These are phyloP conservation scores for Limnephilus rhombicus DNA, from an alignment of 2,888 invertebrate species.

Conservation along the genomic window DNA sequence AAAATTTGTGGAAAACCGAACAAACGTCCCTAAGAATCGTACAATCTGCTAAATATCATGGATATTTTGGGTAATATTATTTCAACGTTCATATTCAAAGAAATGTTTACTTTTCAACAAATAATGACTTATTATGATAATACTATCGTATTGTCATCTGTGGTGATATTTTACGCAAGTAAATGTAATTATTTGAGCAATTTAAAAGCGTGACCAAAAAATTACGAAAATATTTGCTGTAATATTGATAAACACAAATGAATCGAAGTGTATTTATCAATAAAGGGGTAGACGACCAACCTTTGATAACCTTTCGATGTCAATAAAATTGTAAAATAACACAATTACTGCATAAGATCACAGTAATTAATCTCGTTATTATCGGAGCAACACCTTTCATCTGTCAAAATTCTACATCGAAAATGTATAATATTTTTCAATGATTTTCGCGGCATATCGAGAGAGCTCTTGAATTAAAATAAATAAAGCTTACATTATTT, in stretches of 20 bases:
- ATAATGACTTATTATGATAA: not conserved
- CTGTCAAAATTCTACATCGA: constrained; percentile 50
- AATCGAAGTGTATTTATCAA: not conserved
- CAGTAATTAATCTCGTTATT: constrained; percentile 53
- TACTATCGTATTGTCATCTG: not conserved
- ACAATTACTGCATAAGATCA: constrained; percentile 27
- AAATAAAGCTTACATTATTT: constrained; percentile 38
- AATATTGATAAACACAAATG: not conserved
- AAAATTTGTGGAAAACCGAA: not conserved
- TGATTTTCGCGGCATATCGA: not conserved
- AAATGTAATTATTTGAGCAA: constrained; percentile 4
- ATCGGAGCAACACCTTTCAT: constrained; percentile 58
- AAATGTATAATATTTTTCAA: constrained; percentile 28
- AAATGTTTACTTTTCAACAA: not conserved
- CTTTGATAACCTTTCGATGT: constrained; percentile 10
- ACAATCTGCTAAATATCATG: not conserved
- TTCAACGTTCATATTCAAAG: not conserved
- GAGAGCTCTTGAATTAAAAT: constrained; percentile 46
- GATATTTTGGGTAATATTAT: not conserved
- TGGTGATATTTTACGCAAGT: not conserved
- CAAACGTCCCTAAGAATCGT: not conserved
- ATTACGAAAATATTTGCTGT: not conserved
- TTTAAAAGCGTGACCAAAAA: not conserved
- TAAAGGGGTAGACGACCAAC: constrained; percentile 6
- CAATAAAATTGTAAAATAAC: constrained; percentile 25